Base-by-base conservation (phyloP, 2,113 vertebrate genomes). In the Ornithorhynchus anatinus region DNA sequence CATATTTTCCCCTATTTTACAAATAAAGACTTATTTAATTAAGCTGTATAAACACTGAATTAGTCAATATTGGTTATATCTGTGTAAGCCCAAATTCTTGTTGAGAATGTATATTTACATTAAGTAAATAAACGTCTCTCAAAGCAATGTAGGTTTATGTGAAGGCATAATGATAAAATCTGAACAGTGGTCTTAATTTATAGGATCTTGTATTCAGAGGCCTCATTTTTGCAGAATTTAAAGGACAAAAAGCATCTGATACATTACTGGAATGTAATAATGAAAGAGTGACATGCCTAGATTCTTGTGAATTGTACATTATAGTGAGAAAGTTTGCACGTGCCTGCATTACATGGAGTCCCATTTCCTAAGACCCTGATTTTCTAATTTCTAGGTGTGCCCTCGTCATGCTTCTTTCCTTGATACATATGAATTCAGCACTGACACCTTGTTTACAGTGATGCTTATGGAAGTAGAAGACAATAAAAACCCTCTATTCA, bases 11-110 rank as follows among this genome's bases (percentile, higher is more conserved):
- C 27, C 17, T 63, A 76, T 86, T 89, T 88, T 90, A 84, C 79
- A 81, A 87, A 70, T 43, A 82, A 80, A 84, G 69, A 83, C 83
- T 85, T 77, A 89, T 83, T 87, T 79, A 87, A 87, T 90, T 79
- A 86, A 84, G 38, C 56, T 48, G 23, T 59, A 63, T 84, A 85
- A 77, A 54, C 27, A 69, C 17, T 50, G 14, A 75, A 74, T 58
- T 74, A 84, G 63, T 81, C 75, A 84, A 73, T 88, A 85, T 80
- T 84, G 62, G 59, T 82, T 81, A 50, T 84, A 75, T 81, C 79
- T 79, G 37, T 86, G 40, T 67, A 84, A 72, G 38, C 36, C 57
- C 59, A 70, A n/a, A n/a, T n/a, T n/a, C 27, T 64, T 86, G 37
- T 68, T 51, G 31, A 82, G 50, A 84, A 81, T 59, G 61, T 51